A percentile compares a stretch with the other conserved stretches of the same genome.
Conservation (phyloP, 2,113 vertebrate species). For the Pelecanoides urinatrix region DNA sequence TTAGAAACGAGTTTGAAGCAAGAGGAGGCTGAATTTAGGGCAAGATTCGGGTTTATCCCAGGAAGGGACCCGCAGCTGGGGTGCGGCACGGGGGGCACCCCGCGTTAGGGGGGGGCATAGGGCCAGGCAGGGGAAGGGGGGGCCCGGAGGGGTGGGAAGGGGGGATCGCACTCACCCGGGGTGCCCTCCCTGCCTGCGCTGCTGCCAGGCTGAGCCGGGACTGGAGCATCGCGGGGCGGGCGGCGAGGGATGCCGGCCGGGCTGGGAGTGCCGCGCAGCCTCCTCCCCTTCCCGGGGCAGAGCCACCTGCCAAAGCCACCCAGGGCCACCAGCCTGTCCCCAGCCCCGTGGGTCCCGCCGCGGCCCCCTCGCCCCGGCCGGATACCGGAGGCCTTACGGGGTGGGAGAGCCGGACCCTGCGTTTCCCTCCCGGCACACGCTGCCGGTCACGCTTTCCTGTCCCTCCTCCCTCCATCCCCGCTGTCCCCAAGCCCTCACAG, state of each 20-base stretch:
- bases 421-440: neutral
- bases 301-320: constrained; percentile 27
- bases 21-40: neutral
- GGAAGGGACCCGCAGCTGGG: neutral
- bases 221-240: constrained; percentile 33
- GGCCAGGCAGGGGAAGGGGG: neutral
- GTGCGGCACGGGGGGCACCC: fast-evolving
- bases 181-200: neutral
- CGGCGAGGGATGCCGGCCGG: neutral
- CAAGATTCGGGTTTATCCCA: neutral
- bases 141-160: fast-evolving
- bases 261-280: constrained; percentile 9
- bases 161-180: neutral
- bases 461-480: neutral
- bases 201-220: constrained; percentile 30
- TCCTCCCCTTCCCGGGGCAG: constrained; percentile 58
- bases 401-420: neutral
- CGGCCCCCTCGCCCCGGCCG: fast-evolving
- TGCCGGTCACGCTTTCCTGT: neutral
- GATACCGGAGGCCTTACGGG: neutral
- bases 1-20: neutral
- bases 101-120: fast-evolving
- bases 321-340: neutral
- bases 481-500: neutral
- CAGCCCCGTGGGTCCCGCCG: fast-evolving